A percentile compares a stretch with the other conserved stretches of the same genome.
These are phyloP conservation scores for Eupithecia vulgata DNA, from an alignment of 2,888 invertebrate genomes.

Conservation along the genomic window DNA sequence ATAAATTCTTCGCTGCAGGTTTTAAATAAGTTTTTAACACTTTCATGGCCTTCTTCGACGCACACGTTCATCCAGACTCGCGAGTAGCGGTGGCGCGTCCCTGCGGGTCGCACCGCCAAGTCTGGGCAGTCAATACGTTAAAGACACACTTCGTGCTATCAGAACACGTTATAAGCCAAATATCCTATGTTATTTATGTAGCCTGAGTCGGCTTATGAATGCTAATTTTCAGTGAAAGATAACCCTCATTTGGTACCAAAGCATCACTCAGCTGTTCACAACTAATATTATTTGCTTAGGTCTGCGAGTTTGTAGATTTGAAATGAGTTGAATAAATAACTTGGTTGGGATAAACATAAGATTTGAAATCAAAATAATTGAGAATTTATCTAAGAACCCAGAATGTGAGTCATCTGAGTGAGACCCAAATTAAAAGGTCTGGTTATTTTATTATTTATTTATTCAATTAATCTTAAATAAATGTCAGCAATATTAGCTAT, in stretches of 20 bases:
- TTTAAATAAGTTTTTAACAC: neutral
- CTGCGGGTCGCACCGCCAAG: no score
- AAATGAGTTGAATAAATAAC: constrained; percentile 52
- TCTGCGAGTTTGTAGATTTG: constrained; percentile 41
- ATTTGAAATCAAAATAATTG: neutral
- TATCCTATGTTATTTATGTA: constrained; percentile 78
- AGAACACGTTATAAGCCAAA: constrained; percentile 56
- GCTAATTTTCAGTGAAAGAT: constrained; percentile 74
- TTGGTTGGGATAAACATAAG: constrained; percentile 13
- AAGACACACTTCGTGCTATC: constrained; percentile 38
- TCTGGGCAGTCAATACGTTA: no score
- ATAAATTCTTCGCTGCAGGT: neutral
- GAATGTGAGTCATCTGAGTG: neutral
- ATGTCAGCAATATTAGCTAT: neutral
- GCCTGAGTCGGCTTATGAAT: constrained; percentile 76
- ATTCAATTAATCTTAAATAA: neutral
- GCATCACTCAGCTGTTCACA: constrained; percentile 67
- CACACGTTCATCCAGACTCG: no score
- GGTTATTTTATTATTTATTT: neutral
- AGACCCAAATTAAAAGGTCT: neutral
- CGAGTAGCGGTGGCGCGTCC: no score
- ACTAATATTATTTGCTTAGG: constrained; percentile 47
- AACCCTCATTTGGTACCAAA: constrained; percentile 71
- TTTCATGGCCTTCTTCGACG: no score
- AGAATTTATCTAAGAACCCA: constrained; percentile 14